A percentile compares a stretch with the other conserved stretches of the same genome.
phyloP scores from a whole-genome alignment of 2,888 invertebrate genomes.

The Epistrophe grossulariae region DNA sequence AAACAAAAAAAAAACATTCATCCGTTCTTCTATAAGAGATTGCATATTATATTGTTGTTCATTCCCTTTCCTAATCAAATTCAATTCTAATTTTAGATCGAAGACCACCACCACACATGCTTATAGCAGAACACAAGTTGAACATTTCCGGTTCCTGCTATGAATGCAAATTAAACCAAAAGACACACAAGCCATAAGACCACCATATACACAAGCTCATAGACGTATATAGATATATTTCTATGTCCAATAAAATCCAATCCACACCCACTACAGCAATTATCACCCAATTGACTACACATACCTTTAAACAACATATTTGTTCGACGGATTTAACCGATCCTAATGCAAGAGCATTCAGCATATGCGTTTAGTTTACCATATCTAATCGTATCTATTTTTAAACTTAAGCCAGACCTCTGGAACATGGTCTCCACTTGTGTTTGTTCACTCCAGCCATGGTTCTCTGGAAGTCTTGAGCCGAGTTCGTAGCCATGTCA shows the following conservation, averaged over 20 bases:
- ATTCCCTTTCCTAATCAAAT: conserved; percentile 61
- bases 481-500: conserved; percentile 67
- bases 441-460: conserved; percentile 53
- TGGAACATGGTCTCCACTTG: conserved; percentile 64
- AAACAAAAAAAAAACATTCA: conserved; percentile 36
- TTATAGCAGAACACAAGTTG: conserved; percentile 66
- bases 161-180: conserved; percentile 67
- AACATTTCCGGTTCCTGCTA: conserved; percentile 74
- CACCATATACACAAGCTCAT: conserved; percentile 31
- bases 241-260: conserved; percentile 65
- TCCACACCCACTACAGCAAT: conserved; percentile 69
- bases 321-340: conserved; percentile 24
- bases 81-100: conserved; percentile 71
- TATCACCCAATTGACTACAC: conserved; percentile 74
- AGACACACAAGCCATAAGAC: conserved; percentile 24
- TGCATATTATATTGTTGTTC: conserved; percentile 21
- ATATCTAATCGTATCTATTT: conserved; percentile 75
- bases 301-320: conserved; percentile 27
- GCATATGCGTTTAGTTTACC: conserved; percentile 73
- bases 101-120: conserved; percentile 55
- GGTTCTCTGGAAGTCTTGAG: conserved; percentile 46
- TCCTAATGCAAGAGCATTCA: conserved; percentile 63
- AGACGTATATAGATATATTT: background rate
- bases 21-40: conserved; percentile 29
- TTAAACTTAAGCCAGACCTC: conserved; percentile 68